Base-by-base conservation (phyloP, 2,113 vertebrate genomes). In the Nothocercus julius region DNA sequence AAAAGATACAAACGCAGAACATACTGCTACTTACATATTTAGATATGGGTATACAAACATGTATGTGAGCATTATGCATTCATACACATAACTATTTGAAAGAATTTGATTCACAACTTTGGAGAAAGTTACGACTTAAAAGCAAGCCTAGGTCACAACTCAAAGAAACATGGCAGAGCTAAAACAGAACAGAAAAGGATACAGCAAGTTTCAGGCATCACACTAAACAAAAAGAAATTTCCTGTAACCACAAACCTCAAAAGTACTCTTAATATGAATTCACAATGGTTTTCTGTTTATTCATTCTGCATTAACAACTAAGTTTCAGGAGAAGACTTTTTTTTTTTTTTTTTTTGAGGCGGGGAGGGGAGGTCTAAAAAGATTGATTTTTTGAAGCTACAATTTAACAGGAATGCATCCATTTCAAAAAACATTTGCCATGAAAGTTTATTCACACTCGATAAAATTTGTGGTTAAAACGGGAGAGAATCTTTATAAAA, bases 21-120 rank as follows among this genome's bases (percentile, higher is more conserved):
- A 11, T 12, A 6, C 9, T 53, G 4, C 79, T 27, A 36, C 2
- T 5, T 6, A 42, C 21, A 22, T 2, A 44, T 20, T 47, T 5
- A 40, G 25, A 30, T 20, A 2, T 2, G 8, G n/a, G 9, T 32
- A 4, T 19, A 24, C 36, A 42, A 8, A 25, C 13, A 14, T 28
- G 0, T 16, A 8, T 2, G 13, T 4, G 54, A 5, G n/a, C 13
- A 5, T 0, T 19, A 10, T 1, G 21, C 30, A 49, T 44, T n/a
- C 12, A 5, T 6, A 28, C 17, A 16, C 16, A 34, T 2, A 11
- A 0, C 22, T 21, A 51, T 19, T 47, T 1, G 1, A 3, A 81
- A 70, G 8, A 42, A n/a, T 10, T 53, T 11, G 40, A 45, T 7
- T 15, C 67, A 56, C 18, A n/a, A 51, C 8, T 27, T 20, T 13